phyloP scores from a whole-genome alignment of 2,113 vertebrate genomes.

The Dasyprocta punctata region DNA sequence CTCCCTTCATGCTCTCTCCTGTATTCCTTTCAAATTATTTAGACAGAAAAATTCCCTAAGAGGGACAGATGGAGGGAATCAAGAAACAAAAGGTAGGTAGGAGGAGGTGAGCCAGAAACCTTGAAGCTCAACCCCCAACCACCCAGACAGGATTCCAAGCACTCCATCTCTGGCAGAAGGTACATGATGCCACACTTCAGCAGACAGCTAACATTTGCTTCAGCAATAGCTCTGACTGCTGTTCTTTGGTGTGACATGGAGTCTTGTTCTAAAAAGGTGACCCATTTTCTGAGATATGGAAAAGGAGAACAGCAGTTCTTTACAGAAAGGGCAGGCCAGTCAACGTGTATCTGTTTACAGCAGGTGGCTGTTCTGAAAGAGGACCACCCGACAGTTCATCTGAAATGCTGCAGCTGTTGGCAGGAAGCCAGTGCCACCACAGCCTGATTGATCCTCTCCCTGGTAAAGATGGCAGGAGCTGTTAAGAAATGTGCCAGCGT shows the following conservation, averaged over 20 bases:
- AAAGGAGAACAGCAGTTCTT: not conserved
- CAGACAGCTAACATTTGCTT: not conserved
- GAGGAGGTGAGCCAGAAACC: not conserved
- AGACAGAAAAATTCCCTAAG: not conserved
- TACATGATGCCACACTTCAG: not conserved
- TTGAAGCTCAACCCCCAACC: rapidly evolving
- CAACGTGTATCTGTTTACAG: not conserved
- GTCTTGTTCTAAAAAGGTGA: not conserved
- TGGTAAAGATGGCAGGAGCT: not conserved
- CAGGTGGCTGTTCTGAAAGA: not conserved
- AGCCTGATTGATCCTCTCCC: not conserved
- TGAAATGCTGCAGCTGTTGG: not conserved
- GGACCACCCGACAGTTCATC: not conserved
- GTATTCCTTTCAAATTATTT: not conserved
- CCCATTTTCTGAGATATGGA: not conserved
- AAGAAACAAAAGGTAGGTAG: not conserved
- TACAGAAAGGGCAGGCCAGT: not conserved
- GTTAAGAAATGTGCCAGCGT: not conserved
- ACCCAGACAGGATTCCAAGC: not conserved
- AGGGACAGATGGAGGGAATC: not conserved
- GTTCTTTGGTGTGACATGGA: not conserved
- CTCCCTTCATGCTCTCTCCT: not conserved
- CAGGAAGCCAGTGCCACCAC: not conserved
- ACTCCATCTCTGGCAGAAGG: not conserved
- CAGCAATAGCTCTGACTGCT: not conserved